Evolutionary conservation across 2,113 vertebrate species (phyloP).

Genomic region (Silurus asotus): DNA sequence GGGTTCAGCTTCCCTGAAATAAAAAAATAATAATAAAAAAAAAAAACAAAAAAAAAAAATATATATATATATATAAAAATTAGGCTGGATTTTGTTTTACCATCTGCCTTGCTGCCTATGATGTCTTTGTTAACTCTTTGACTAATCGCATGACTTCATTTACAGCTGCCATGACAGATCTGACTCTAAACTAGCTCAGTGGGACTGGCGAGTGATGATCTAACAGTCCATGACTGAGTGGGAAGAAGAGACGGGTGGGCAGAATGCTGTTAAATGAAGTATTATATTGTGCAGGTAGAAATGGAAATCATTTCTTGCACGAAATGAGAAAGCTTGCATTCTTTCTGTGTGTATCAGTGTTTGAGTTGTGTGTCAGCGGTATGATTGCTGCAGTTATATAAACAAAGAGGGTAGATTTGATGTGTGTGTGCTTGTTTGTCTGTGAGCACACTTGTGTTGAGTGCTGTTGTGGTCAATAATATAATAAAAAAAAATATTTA

Average conservation of each 20-base stretch:
- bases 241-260: not conserved
- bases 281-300: not conserved
- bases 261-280: not conserved
- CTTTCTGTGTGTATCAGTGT: not conserved
- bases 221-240: not conserved
- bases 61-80: no score
- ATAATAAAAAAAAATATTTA: not conserved
- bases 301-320: not conserved
- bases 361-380: not conserved
- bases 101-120: not conserved
- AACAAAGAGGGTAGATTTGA: not conserved
- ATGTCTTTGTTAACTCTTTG: not conserved
- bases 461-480: not conserved
- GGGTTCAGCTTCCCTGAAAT: not conserved
- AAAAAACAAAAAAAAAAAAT: no score
- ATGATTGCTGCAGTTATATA: not conserved
- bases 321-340: not conserved
- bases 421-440: no score
- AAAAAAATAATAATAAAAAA: no score
- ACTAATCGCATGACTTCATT: not conserved
- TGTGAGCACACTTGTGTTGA: not conserved
- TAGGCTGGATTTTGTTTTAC: not conserved
- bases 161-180: not conserved
- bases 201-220: not conserved
- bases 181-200: not conserved